A percentile compares a stretch with the other conserved stretches of the same genome.
Evolutionary conservation across 2,888 invertebrate genomes (phyloP).

Genomic region (Diarsia brunnea): DNA sequence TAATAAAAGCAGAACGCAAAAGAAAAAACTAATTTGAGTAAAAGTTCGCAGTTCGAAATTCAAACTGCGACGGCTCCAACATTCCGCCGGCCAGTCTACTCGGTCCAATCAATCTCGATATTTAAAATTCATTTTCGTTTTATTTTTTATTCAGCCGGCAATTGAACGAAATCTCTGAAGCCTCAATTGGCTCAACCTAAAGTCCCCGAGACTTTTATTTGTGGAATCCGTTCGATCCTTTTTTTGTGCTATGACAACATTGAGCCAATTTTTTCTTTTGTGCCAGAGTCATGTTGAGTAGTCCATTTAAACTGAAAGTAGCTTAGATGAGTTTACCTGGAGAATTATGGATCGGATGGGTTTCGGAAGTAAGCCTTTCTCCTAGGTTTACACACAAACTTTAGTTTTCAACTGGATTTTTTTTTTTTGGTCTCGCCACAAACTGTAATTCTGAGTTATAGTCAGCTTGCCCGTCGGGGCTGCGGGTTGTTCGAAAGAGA

Average conservation of each 20-base stretch:
- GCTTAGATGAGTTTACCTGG: background rate
- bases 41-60: slow-evolving; percentile 46
- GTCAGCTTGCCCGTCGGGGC: too few relatives aligned
- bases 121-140: slow-evolving; percentile 50
- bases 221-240: slow-evolving; percentile 25
- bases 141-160: slow-evolving; percentile 36
- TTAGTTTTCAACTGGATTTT: slow-evolving; percentile 47
- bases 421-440: slow-evolving; percentile 5
- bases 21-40: slow-evolving; percentile 16
- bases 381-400: slow-evolving; percentile 35
- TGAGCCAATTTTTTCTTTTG: slow-evolving; percentile 2
- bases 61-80: slow-evolving; percentile 32
- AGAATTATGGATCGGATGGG: slow-evolving; percentile 21
- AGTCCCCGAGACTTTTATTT: slow-evolving; percentile 41
- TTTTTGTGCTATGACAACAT: slow-evolving; percentile 31
- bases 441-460: slow-evolving; percentile 11
- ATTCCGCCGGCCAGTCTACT: slow-evolving; percentile 29
- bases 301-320: slow-evolving; percentile 15
- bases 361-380: slow-evolving; percentile 15
- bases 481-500: too few relatives aligned
- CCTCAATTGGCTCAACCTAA: slow-evolving; percentile 39
- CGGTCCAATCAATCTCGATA: slow-evolving; percentile 46
- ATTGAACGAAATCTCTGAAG: slow-evolving; percentile 33
- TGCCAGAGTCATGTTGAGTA: slow-evolving; percentile 21
- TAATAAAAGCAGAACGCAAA: slow-evolving; percentile 29